Evolutionary conservation across 2,797 vertebrate genomes (phyloP).

Genomic region (Prionace glauca): DNA sequence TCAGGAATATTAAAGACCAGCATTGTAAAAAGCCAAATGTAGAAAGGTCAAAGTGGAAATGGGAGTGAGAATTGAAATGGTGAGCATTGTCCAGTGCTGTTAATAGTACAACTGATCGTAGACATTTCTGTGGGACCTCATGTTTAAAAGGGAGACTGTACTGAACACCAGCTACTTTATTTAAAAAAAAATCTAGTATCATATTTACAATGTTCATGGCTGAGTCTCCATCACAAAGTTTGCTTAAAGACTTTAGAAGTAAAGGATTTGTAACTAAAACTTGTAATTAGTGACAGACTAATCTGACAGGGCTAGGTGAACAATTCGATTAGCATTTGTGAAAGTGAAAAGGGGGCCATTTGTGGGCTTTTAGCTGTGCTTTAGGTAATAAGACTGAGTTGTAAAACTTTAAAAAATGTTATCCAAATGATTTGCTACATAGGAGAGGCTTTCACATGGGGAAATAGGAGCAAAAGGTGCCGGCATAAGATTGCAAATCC

Average conservation of each 20-base stretch:
- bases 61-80: too few relatives aligned
- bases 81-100: neutral
- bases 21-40: neutral
- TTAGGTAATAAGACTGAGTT: neutral
- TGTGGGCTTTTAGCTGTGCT: neutral
- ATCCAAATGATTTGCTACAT: neutral
- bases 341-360: neutral
- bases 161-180: neutral
- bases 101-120: neutral
- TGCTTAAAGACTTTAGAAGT: neutral
- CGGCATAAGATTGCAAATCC: neutral
- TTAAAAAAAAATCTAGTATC: neutral
- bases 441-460: neutral
- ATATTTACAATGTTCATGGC: neutral
- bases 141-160: neutral
- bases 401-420: neutral
- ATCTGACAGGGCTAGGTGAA: neutral
- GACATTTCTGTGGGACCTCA: too few relatives aligned
- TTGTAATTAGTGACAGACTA: neutral
- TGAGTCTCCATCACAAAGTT: neutral
- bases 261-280: neutral
- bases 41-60: too few relatives aligned
- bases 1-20: neutral
- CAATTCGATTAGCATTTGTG: neutral
- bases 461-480: neutral